These are phyloP conservation scores for Nesometra sesokonis DNA, from an alignment of 35 echinoderm and acorn worm genomes.

Conservation along the genomic window DNA sequence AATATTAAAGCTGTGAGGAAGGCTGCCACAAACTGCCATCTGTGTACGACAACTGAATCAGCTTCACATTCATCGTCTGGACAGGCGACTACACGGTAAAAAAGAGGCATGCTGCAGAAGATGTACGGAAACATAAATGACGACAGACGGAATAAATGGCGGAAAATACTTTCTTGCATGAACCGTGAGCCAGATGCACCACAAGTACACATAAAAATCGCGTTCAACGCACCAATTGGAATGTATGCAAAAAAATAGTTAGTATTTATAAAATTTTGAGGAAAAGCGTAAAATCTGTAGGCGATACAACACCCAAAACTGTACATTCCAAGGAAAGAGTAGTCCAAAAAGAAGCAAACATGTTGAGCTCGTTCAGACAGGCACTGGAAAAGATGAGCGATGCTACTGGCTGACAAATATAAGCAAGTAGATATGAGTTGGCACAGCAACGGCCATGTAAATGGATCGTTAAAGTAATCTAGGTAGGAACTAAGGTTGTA, in stretches of 20 bases:
- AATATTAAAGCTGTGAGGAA: slow-evolving; percentile 40
- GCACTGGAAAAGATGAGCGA: too few species aligned
- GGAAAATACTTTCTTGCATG: slow-evolving; percentile 2
- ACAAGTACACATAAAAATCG: slow-evolving; percentile 30
- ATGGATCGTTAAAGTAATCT: slow-evolving; percentile 21
- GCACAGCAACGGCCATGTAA: slow-evolving; percentile 51
- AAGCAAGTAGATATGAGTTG: slow-evolving; percentile 39
- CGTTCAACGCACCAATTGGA: slow-evolving; percentile 39
- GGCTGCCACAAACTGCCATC: slow-evolving; percentile 37
- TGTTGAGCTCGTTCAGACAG: slow-evolving; percentile 54
- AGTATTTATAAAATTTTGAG: too few species aligned
- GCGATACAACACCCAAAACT: slow-evolving; percentile 57
- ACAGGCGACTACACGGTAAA: slow-evolving; percentile 44
- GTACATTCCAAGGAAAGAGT: slow-evolving; percentile 64
- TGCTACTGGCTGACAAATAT: slow-evolving; percentile 49
- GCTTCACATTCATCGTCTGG: slow-evolving; percentile 34
- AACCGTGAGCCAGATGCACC: slow-evolving; percentile 47
- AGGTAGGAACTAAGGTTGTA: slow-evolving; percentile 1
- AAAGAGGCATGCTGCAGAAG: slow-evolving; percentile 58
- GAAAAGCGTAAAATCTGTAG: slow-evolving; percentile 22
- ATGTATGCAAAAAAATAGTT: slow-evolving; percentile 4
- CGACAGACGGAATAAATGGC: slow-evolving; percentile 37
- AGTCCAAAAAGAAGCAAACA: too few species aligned
- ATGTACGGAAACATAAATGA: slow-evolving; percentile 60
- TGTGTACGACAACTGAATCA: slow-evolving; percentile 27